Evolutionary conservation across 2,113 vertebrate genomes (phyloP), one percentile per base, ranked within the genome.

Genomic region (Carassius carassius): DNA sequence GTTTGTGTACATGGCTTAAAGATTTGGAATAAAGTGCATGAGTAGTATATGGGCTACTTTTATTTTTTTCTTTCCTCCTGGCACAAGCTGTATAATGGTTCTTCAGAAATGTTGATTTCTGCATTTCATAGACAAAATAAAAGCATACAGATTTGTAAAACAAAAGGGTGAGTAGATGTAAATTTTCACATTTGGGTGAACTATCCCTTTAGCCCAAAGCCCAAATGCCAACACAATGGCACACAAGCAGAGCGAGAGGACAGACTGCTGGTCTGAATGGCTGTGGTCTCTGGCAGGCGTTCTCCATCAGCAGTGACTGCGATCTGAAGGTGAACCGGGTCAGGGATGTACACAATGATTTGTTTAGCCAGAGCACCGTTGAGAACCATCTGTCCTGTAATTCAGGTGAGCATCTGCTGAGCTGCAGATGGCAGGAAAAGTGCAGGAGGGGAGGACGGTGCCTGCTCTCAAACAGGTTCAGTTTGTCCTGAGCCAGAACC

Each of bases 381-480:
- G 90, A 92, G 92, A 93, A 86, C 91, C 90, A 93, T 95, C 91
- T 95, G 89, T 89, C 79, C 81, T 88, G 88, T 92, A 85, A 93
- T 93, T 93, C 90, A 92, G 87, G 81, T 90, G 91, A 95, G 92
- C 94, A 95, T 91, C 93, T 95, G 92, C 89, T 93, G 91, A 89
- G 84, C 88, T 94, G 89, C 94, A 95, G 93, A 94, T 95, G 94
- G 92, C 92, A 73, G 86, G 32, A 56, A 70, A 47, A 23, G 70
- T 37, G 35, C 63, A 56, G 67, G 74, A 32, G 35, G 47, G 19
- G 47, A 62, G 62, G 70, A 65, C 44, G 21, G 12, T 47, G 54
- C 44, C 54, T 63, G 78, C 77, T 74, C 41, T 63, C 54, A 80
- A 80, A 69, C 29, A 80, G 84, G 77, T 79, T 54, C 74, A 29